Evolutionary conservation across 2,888 invertebrate genomes (phyloP).

Genomic region (Opisthograptis luteolata): DNA sequence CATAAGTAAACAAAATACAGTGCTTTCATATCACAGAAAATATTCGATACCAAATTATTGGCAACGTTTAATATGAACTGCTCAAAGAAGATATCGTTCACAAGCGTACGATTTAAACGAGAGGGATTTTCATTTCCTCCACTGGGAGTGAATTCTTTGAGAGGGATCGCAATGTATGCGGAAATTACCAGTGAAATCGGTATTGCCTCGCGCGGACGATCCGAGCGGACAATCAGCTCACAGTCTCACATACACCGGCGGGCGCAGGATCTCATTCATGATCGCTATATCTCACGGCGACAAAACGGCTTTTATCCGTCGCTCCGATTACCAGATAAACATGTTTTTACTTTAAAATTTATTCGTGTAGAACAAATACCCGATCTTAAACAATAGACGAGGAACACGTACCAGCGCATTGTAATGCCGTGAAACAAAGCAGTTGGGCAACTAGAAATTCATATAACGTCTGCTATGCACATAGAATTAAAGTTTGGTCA

Average conservation of each 20-base stretch:
- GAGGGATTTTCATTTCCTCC: conserved; percentile 70
- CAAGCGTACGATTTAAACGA: conserved; percentile 64
- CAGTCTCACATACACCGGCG: conserved; percentile 35
- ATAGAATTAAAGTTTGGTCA: conserved; percentile 58
- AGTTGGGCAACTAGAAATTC: conserved; percentile 53
- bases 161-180: conserved; percentile 57
- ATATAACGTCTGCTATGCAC: conserved; percentile 57
- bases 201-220: conserved; percentile 55
- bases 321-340: conserved; percentile 25
- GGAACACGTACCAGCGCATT: conserved; percentile 46
- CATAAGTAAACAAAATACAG: too few relatives aligned
- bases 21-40: conserved; percentile 17
- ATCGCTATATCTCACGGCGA: conserved; percentile 27
- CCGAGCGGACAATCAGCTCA: conserved; percentile 49
- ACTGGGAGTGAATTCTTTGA: conserved; percentile 59
- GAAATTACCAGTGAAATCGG: conserved; percentile 72
- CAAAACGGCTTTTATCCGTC: conserved; percentile 21
- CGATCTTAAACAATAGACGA: conserved; percentile 39
- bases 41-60: conserved; percentile 34
- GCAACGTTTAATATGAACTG: conserved; percentile 32
- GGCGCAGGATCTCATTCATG: conserved; percentile 35
- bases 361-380: conserved; percentile 27
- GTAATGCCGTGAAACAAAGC: conserved; percentile 60
- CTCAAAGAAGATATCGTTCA: conserved; percentile 51
- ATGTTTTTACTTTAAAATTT: conserved; percentile 29